These are phyloP conservation scores for Dicyrtomina minuta DNA, from an alignment of 2,888 invertebrate genomes.

Conservation along the genomic window DNA sequence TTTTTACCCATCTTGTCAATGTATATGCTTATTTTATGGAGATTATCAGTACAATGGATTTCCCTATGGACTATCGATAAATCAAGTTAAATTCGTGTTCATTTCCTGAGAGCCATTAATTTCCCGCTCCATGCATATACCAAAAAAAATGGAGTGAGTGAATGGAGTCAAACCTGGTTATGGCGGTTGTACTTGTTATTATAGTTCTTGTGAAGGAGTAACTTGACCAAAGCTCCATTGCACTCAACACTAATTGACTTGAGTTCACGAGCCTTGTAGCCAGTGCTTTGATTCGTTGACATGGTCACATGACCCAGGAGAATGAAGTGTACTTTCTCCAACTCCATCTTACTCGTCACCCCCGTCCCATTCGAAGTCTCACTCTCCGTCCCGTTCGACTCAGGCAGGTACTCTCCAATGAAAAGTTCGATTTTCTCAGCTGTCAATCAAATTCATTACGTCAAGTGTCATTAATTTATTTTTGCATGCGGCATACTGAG, in stretches of 20 bases:
- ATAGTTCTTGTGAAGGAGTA: slow-evolving; percentile 81
- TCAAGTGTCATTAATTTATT: not conserved
- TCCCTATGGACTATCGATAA: too few relatives aligned
- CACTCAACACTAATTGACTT: slow-evolving; percentile 82
- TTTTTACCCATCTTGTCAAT: too few relatives aligned
- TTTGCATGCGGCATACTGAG: too few relatives aligned
- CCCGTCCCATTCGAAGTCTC: slow-evolving; percentile 32
- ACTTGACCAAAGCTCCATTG: slow-evolving; percentile 74
- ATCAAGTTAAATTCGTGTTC: not conserved
- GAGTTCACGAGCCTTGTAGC: slow-evolving; percentile 77
- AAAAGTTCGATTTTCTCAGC: slow-evolving; percentile 73
- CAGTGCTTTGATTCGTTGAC: slow-evolving; percentile 75
- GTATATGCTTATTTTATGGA: too few relatives aligned
- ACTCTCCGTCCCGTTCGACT: slow-evolving; percentile 32
- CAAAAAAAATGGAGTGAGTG: too few relatives aligned
- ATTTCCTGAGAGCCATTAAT: too few relatives aligned
- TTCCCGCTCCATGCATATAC: too few relatives aligned
- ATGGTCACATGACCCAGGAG: slow-evolving; percentile 74
- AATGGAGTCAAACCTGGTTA: slow-evolving; percentile 72
- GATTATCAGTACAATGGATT: too few relatives aligned
- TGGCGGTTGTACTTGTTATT: slow-evolving; percentile 74
- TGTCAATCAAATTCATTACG: slow-evolving; percentile 55
- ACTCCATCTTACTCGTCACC: slow-evolving; percentile 55
- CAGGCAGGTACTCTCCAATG: slow-evolving; percentile 61
- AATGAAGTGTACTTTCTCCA: slow-evolving; percentile 63